These are phyloP conservation scores for Atta texana DNA, from an alignment of 1,140 invertebrate genomes.

Conservation along the genomic window DNA sequence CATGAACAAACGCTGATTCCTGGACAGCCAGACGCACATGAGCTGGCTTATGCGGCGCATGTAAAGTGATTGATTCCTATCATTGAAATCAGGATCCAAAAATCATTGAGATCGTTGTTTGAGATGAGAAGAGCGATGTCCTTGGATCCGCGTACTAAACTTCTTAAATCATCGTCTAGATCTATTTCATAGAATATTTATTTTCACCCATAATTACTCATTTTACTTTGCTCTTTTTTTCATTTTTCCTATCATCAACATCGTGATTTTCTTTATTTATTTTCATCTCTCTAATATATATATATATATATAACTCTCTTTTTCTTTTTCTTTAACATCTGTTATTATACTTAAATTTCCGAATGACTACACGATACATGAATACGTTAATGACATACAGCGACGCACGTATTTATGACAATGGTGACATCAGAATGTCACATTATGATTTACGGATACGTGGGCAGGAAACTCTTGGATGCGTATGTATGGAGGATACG, in stretches of 20 bases:
- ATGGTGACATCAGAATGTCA: constrained; percentile 29
- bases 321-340: constrained; percentile 5
- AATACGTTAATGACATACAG: constrained; percentile 47
- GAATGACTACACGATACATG: constrained; percentile 28
- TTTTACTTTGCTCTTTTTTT: not conserved
- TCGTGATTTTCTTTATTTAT: not conserved
- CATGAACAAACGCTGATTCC: constrained; percentile 84
- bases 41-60: constrained; percentile 89
- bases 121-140: not conserved
- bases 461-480: constrained; percentile 32
- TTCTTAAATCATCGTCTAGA: not conserved
- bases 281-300: too few species aligned
- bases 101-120: not conserved
- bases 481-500: constrained; percentile 58
- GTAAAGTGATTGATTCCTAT: constrained; percentile 69
- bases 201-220: not conserved
- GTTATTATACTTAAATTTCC: not conserved
- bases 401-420: constrained; percentile 46
- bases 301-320: not conserved
- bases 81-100: not conserved
- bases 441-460: constrained; percentile 36
- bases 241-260: not conserved
- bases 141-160: constrained; percentile 28
- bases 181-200: constrained; percentile 20
- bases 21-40: constrained; percentile 87